Conservation (phyloP, 2,797 vertebrate genomes). For the Sus cebifrons region DNA sequence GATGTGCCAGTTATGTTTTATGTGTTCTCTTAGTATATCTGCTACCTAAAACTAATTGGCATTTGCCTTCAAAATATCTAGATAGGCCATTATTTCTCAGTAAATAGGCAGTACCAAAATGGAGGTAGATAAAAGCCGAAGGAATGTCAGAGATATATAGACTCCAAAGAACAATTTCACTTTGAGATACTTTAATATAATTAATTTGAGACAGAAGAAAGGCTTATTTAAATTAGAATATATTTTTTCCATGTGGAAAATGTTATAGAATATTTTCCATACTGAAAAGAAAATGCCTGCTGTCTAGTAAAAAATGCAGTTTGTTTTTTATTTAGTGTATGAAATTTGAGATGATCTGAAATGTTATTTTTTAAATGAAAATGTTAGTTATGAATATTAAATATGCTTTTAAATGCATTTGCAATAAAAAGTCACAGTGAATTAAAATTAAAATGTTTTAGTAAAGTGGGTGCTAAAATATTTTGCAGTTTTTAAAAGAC, state of each 20-base stretch:
- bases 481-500: constrained; percentile 41
- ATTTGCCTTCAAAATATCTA: not conserved
- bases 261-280: constrained; percentile 32
- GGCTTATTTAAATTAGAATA: constrained; percentile 3
- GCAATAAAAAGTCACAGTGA: not conserved
- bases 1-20: not conserved
- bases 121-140: not conserved
- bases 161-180: constrained; percentile 1
- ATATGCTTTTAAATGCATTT: constrained; percentile 54
- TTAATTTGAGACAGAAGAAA: constrained; percentile 38
- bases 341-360: constrained; percentile 66
- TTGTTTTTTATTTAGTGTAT: constrained; percentile 18
- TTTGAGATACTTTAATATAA: constrained; percentile 41
- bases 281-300: not conserved
- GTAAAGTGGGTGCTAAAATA: constrained; percentile 51
- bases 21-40: not conserved
- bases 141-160: not conserved
- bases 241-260: constrained; percentile 43
- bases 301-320: constrained; percentile 25
- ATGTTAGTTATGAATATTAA: constrained; percentile 4
- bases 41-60: not conserved
- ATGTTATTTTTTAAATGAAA: constrained; percentile 33
- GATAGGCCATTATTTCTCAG: not conserved
- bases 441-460: constrained; percentile 36
- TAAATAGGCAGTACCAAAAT: not conserved